These are phyloP conservation scores for Gerris lacustris DNA, from an alignment of 2,888 invertebrate species.

Conservation along the genomic window DNA sequence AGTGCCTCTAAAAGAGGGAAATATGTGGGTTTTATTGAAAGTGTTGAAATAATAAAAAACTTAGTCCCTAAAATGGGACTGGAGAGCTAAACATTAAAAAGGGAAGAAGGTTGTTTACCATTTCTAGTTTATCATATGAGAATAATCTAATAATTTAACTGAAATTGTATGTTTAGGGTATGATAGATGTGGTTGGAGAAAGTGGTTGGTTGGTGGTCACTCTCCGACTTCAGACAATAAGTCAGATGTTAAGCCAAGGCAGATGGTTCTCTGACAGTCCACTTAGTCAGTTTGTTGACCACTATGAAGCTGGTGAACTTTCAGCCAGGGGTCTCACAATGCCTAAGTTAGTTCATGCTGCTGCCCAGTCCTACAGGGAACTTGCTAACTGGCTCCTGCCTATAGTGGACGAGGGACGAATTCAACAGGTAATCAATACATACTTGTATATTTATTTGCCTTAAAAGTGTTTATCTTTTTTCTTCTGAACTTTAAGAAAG, in stretches of 20 bases:
- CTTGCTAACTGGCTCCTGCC: slow-evolving; percentile 49
- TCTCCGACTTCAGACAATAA: slow-evolving; percentile 58
- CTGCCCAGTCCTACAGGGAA: slow-evolving; percentile 47
- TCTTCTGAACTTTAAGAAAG: too few relatives aligned
- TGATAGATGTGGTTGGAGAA: slow-evolving; percentile 88
- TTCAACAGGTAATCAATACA: slow-evolving; percentile 48
- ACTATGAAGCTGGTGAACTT: slow-evolving; percentile 39
- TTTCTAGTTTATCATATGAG: too few relatives aligned
- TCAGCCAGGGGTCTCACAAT: slow-evolving; percentile 38
- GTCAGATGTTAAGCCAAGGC: slow-evolving; percentile 87
- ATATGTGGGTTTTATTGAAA: not conserved
- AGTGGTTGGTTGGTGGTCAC: slow-evolving; percentile 78
- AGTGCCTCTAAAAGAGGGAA: not conserved
- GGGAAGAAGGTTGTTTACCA: too few relatives aligned
- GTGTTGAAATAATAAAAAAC: too few relatives aligned
- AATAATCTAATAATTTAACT: too few relatives aligned
- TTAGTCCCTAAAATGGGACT: too few relatives aligned
- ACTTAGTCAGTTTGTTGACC: slow-evolving; percentile 51
- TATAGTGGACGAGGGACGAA: slow-evolving; percentile 54
- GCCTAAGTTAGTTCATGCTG: slow-evolving; percentile 51
- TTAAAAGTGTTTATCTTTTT: too few relatives aligned
- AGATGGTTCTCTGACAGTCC: slow-evolving; percentile 69
- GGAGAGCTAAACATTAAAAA: too few relatives aligned
- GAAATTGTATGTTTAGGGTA: slow-evolving; percentile 52
- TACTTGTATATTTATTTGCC: slow-evolving; percentile 16